A percentile compares a stretch with the other conserved stretches of the same genome.
Conservation (phyloP, 2,113 vertebrate genomes). For the Antechinus flavipes region DNA sequence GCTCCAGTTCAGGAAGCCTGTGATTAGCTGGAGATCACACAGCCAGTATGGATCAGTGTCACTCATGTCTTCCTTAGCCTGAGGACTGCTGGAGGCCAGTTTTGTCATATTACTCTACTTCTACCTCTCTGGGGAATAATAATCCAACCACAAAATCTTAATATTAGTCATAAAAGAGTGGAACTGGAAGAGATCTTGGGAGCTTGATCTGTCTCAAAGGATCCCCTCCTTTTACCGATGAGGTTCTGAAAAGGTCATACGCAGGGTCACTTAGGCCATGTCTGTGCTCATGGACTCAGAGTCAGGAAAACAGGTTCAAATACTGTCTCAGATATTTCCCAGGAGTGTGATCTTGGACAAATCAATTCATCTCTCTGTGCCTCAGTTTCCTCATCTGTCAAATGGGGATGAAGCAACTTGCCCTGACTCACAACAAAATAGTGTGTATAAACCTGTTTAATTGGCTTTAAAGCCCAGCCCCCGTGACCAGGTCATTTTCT, state of each 20-base stretch:
- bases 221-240: background rate
- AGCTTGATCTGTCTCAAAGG: background rate
- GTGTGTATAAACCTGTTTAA: background rate
- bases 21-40: background rate
- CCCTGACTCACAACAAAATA: background rate
- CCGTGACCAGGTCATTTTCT: background rate
- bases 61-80: background rate
- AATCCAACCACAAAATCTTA: background rate
- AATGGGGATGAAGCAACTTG: background rate
- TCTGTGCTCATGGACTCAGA: background rate
- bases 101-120: background rate
- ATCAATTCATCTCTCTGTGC: background rate
- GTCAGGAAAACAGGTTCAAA: background rate
- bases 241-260: background rate
- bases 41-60: background rate
- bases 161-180: background rate
- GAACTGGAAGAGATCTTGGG: background rate
- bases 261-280: background rate
- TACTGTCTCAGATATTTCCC: background rate
- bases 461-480: background rate
- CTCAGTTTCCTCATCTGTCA: background rate
- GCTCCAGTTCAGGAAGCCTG: background rate
- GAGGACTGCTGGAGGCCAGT: background rate
- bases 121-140: background rate
- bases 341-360: background rate